Evolutionary conservation across 2,888 invertebrate genomes (phyloP).

Genomic region (Iphiclides podalirius): DNA sequence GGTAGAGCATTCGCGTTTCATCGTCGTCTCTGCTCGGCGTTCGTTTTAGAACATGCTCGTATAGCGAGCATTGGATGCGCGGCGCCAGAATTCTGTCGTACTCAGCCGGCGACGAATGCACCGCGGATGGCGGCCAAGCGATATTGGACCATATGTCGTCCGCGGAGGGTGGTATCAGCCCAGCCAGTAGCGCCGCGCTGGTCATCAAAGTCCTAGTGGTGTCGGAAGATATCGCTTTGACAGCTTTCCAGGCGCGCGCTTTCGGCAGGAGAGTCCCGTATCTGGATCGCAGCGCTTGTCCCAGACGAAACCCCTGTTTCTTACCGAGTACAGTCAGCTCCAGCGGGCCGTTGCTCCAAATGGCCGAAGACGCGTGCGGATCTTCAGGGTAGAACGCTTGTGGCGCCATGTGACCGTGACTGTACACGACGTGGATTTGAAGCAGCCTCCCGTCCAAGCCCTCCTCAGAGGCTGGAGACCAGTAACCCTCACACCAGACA

Average conservation of each 20-base stretch:
- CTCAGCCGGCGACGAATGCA: constrained; percentile 9
- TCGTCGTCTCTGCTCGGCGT: constrained; percentile 5
- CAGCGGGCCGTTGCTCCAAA: constrained; percentile 25
- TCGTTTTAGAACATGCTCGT: constrained; percentile 3
- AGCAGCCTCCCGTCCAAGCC: not conserved
- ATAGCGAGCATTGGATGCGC: constrained; percentile 13
- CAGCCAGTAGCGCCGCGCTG: constrained; percentile 24
- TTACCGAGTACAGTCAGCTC: constrained; percentile 25
- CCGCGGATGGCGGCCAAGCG: constrained; percentile 25
- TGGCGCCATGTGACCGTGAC: constrained; percentile 26
- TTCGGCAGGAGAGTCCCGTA: constrained; percentile 20
- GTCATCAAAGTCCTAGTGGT: constrained; percentile 22
- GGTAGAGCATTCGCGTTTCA: constrained; percentile 13
- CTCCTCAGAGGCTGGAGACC: not conserved
- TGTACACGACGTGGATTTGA: constrained; percentile 26
- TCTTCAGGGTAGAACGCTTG: constrained; percentile 18
- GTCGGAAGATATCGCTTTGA: constrained; percentile 23
- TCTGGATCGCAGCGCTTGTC: constrained; percentile 18
- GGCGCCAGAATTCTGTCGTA: constrained; percentile 18
- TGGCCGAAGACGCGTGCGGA: constrained; percentile 15
- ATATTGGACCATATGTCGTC: constrained; percentile 22
- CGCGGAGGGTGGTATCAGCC: constrained; percentile 22
- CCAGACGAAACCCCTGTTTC: constrained; percentile 23
- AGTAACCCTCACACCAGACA: not conserved
- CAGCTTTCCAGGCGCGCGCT: constrained; percentile 20